Conservation (phyloP, 2,113 vertebrate genomes). For the Brienomyrus brachyistius region DNA sequence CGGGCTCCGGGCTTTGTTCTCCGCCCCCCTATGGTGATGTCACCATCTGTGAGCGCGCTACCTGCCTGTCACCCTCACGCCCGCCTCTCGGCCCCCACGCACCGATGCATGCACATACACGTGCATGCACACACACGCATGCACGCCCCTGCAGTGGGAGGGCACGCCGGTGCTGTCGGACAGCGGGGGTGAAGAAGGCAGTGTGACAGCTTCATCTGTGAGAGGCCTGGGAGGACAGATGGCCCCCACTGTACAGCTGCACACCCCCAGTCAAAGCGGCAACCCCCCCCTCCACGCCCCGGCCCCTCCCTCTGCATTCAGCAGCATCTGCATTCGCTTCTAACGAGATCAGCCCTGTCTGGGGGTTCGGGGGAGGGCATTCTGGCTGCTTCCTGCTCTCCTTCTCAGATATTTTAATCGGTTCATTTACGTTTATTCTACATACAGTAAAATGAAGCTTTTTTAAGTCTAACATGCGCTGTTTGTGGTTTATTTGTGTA, state of each 20-base stretch:
- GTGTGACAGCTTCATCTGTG: slow-evolving; percentile 45
- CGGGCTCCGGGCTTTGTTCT: slow-evolving; percentile 52
- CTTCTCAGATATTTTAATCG: neutral
- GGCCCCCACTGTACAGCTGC: slow-evolving; percentile 23
- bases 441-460: neutral
- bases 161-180: slow-evolving; percentile 34
- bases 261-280: neutral
- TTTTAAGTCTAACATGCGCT: neutral
- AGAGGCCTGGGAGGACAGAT: slow-evolving; percentile 47
- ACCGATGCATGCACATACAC: slow-evolving; percentile 12
- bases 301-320: neutral
- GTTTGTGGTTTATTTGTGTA: neutral
- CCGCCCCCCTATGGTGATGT: slow-evolving; percentile 53
- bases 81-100: neutral
- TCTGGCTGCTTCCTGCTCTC: neutral
- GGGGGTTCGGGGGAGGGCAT: neutral
- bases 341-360: neutral
- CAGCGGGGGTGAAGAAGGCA: slow-evolving; percentile 26
- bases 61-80: slow-evolving; percentile 5
- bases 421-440: neutral
- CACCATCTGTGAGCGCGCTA: slow-evolving; percentile 47
- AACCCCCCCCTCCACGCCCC: neutral
- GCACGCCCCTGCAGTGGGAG: neutral
- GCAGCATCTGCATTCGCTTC: neutral
- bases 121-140: slow-evolving; percentile 10